These are phyloP conservation scores for Gallinago undulata DNA, from an alignment of 2,113 vertebrate genomes.

Conservation along the genomic window DNA sequence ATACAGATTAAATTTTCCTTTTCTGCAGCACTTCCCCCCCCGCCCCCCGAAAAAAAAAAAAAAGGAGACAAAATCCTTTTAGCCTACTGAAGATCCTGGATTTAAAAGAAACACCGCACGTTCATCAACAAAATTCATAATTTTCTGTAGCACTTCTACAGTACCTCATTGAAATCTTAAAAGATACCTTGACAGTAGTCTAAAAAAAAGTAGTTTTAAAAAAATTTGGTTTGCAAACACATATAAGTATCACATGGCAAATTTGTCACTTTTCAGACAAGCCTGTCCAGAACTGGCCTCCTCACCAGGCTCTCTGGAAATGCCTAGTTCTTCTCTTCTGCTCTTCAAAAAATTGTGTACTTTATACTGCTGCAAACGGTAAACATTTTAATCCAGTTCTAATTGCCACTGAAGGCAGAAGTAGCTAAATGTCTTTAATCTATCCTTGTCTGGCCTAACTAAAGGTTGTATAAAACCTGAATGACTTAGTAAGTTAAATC, in stretches of 20 bases:
- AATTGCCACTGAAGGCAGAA: neutral
- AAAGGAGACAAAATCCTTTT: neutral
- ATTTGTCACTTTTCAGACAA: neutral
- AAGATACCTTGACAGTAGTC: neutral
- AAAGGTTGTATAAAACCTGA: neutral
- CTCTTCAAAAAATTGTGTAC: neutral
- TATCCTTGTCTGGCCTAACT: neutral
- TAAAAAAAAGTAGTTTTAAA: neutral
- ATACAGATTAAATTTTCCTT: neutral
- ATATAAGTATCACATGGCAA: neutral
- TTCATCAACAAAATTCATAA: neutral
- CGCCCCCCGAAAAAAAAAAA: no score
- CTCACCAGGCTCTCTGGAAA: neutral
- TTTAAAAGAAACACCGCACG: neutral
- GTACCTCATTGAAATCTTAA: neutral
- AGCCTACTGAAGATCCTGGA: neutral
- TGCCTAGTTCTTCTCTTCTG: neutral
- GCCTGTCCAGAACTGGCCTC: neutral
- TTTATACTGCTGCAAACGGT: neutral
- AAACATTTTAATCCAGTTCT: neutral
- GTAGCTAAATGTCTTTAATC: neutral
- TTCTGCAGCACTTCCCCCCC: neutral
- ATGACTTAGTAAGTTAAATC: neutral
- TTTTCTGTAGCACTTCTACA: neutral
- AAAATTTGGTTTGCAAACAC: neutral